A percentile compares a stretch with the other conserved stretches of the same genome.
These are phyloP conservation scores for Ridgeia piscesae DNA, from an alignment of 1,140 invertebrate species.

Conservation along the genomic window DNA sequence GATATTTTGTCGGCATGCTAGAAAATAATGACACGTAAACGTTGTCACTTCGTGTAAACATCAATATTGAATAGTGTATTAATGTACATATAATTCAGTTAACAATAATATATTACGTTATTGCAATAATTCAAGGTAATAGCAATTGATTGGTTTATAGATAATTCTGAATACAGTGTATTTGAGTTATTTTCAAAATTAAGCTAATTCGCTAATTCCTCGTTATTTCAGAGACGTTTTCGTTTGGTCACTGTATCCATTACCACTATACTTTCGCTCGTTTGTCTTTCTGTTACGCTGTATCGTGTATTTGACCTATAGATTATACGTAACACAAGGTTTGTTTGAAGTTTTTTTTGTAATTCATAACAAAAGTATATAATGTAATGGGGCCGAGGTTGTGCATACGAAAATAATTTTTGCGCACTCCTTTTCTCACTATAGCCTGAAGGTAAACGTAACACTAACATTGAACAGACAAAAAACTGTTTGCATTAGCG, in stretches of 20 bases:
- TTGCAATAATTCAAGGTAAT: background rate
- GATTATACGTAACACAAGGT: background rate
- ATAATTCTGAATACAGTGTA: background rate
- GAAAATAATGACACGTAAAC: too few relatives aligned
- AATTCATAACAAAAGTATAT: background rate
- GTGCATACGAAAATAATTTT: background rate
- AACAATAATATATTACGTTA: background rate
- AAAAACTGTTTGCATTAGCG: background rate
- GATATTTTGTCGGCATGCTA: too few relatives aligned
- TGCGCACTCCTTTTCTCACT: background rate
- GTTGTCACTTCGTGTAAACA: too few relatives aligned
- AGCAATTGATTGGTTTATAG: background rate
- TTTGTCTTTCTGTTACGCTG: background rate
- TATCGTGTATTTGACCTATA: background rate
- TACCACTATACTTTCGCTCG: background rate
- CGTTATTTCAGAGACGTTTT: background rate
- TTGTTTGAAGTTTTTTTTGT: background rate
- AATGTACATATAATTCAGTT: too few relatives aligned
- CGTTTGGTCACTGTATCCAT: background rate
- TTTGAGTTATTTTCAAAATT: constrained; percentile 60
- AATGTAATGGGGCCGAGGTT: background rate
- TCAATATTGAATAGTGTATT: too few relatives aligned
- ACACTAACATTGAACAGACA: background rate
- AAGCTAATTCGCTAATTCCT: constrained; percentile 75
- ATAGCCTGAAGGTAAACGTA: background rate